Evolutionary conservation across 2,797 vertebrate species (phyloP).

Genomic region (Sebastes steindachneri): DNA sequence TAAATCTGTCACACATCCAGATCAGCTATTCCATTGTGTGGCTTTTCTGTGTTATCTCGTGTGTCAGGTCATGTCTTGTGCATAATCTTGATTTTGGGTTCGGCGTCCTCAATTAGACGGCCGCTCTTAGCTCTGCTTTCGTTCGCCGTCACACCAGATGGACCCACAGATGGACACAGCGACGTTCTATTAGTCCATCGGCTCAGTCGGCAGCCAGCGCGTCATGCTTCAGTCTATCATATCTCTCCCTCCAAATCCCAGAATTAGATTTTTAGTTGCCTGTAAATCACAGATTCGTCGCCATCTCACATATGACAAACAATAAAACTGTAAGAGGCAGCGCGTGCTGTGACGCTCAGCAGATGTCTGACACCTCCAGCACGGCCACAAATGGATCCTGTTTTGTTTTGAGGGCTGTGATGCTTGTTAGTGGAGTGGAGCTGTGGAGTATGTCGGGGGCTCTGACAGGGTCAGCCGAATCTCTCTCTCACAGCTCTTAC

Average conservation of each 20-base stretch:
- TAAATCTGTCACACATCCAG: conserved; percentile 17
- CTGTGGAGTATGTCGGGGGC: conserved; percentile 42
- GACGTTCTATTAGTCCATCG: conserved; percentile 66
- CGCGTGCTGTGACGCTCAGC: conserved; percentile 8
- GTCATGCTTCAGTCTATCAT: conserved; percentile 72
- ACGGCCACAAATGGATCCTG: conserved; percentile 29
- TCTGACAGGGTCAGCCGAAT: conserved; percentile 60
- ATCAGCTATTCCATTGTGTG: neutral
- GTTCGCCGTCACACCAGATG: conserved; percentile 76
- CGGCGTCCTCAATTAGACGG: conserved; percentile 43
- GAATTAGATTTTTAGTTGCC: conserved; percentile 68
- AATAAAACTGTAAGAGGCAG: conserved; percentile 50
- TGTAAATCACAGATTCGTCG: conserved; percentile 65
- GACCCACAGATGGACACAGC: conserved; percentile 83
- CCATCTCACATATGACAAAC: conserved; percentile 52
- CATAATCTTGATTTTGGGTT: conserved; percentile 49
- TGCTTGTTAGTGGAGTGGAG: conserved; percentile 64
- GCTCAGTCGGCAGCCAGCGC: conserved; percentile 67
- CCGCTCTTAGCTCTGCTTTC: conserved; percentile 44
- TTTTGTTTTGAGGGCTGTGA: conserved; percentile 48
- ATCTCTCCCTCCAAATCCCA: conserved; percentile 62
- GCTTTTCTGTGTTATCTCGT: conserved; percentile 16
- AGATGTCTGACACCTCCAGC: conserved; percentile 54
- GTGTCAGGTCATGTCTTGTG: conserved; percentile 37
- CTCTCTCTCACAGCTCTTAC: conserved; percentile 29